Evolutionary conservation across 2,797 vertebrate genomes (phyloP).

Genomic region (Diglossa cyanea): DNA sequence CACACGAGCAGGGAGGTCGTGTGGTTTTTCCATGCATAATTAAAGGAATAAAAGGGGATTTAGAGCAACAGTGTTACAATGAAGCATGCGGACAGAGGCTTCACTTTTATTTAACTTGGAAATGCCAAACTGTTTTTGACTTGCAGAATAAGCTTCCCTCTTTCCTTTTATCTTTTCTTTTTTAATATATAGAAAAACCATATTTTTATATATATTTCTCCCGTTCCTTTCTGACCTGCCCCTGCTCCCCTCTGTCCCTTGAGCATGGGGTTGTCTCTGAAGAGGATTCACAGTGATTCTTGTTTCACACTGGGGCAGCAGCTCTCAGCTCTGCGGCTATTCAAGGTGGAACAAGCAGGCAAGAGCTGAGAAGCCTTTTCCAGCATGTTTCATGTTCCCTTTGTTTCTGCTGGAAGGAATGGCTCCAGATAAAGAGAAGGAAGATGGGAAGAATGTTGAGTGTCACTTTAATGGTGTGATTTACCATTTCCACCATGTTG

Average conservation of each 20-base stretch:
- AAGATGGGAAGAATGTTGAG: neutral
- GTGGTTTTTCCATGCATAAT: constrained; percentile 71
- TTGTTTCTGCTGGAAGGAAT: neutral
- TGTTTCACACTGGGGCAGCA: neutral
- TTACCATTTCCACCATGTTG: neutral
- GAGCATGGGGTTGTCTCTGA: neutral
- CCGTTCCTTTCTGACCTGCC: neutral
- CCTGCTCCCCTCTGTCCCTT: neutral
- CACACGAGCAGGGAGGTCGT: constrained; percentile 68
- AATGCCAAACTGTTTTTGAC: constrained; percentile 40
- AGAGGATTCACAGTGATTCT: neutral
- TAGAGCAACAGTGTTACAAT: constrained; percentile 69
- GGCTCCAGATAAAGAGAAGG: neutral
- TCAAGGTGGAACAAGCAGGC: neutral
- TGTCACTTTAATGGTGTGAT: neutral
- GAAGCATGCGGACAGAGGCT: constrained; percentile 67
- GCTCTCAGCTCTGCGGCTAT: neutral
- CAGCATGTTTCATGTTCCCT: neutral
- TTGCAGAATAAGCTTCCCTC: constrained; percentile 8
- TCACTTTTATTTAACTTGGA: constrained; percentile 44
- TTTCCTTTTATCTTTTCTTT: neutral
- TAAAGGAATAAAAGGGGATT: constrained; percentile 66
- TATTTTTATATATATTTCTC: neutral
- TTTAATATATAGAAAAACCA: neutral
- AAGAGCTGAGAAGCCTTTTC: neutral